These are phyloP conservation scores for Pyrochroa serraticornis DNA, from an alignment of 2,888 invertebrate genomes.

Conservation along the genomic window DNA sequence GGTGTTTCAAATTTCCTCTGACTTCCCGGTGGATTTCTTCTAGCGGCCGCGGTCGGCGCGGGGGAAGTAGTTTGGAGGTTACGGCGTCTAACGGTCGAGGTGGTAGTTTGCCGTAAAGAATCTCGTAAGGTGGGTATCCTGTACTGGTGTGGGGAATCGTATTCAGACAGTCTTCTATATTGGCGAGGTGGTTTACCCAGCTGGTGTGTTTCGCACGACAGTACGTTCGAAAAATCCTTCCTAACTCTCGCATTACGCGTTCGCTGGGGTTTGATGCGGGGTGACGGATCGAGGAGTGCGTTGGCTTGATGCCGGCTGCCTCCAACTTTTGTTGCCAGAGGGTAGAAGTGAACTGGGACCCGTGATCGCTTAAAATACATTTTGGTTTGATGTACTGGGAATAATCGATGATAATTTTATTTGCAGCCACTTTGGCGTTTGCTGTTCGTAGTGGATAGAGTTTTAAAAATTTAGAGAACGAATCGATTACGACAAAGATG, in stretches of 20 bases:
- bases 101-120: not conserved
- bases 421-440: conserved; percentile 23
- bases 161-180: conserved; percentile 7
- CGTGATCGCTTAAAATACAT: conserved; percentile 30
- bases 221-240: conserved; percentile 21
- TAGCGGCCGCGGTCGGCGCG: no score
- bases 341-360: conserved; percentile 32
- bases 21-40: no score
- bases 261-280: conserved; percentile 33
- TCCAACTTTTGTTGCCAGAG: conserved; percentile 23
- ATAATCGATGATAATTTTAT: conserved; percentile 21
- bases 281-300: conserved; percentile 22
- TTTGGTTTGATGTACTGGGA: conserved; percentile 7
- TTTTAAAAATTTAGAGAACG: conserved; percentile 37
- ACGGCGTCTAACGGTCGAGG: not conserved
- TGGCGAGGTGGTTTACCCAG: conserved; percentile 6
- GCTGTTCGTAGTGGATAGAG: conserved; percentile 35
- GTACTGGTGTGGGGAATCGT: conserved; percentile 4
- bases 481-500: conserved; percentile 37
- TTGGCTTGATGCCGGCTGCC: conserved; percentile 1
- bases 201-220: conserved; percentile 13
- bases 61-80: no score
- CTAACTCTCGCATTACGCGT: conserved; percentile 32
- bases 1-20: no score
- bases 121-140: conserved; percentile 1